Evolutionary conservation across 2,888 invertebrate genomes (phyloP), one percentile per base, ranked within the genome.

Genomic region (Dinocampus coccinellae): DNA sequence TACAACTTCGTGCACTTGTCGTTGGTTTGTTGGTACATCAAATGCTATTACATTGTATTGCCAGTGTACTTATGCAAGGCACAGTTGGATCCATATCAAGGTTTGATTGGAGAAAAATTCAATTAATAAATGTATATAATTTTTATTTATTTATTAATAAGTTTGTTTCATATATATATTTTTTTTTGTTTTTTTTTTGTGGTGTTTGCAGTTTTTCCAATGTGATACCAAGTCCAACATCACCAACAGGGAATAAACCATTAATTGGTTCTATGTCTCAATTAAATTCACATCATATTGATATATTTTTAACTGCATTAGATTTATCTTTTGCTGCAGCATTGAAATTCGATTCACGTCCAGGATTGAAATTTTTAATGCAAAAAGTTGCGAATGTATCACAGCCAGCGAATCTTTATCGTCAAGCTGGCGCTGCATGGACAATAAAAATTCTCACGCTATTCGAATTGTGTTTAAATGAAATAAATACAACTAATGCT

Each of bases 21-120:
- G 94, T 97, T 2, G 96, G 97, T 1, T 90, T 98, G 71, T 86
- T 97, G 77, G 96, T 97, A 4, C 97, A 97, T 87, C 97, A 97
- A 89, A 95, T 97, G 91, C 89, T 97, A 66, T 90, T 97, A 36
- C 97, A 97, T 88, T 94, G 97, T 67, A 93, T 97, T 73, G 97
- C 96, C 2, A 95, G 94, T 80, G 90, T 97, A 16, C 89, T 98
- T 20, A 90, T 97, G 52, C 95, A 96, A 82, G 93, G 93, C 2
- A 90, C 91, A 0, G 89, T 90, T 13, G 90, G 92, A 77, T 89
- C 92, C 13, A 90, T 92, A 78, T 91, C 92, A 11, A 91, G 93
- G 87, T 86, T 11, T 22, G 68, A 39, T 69, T 72, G 52, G 47
- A 63, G 10, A 24, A 24, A 55, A n/a, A 62, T 24, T 33, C 26